A percentile compares a stretch with the other conserved stretches of the same genome.
Conservation (phyloP, 2,113 vertebrate species). For the Myotis yumanensis region DNA sequence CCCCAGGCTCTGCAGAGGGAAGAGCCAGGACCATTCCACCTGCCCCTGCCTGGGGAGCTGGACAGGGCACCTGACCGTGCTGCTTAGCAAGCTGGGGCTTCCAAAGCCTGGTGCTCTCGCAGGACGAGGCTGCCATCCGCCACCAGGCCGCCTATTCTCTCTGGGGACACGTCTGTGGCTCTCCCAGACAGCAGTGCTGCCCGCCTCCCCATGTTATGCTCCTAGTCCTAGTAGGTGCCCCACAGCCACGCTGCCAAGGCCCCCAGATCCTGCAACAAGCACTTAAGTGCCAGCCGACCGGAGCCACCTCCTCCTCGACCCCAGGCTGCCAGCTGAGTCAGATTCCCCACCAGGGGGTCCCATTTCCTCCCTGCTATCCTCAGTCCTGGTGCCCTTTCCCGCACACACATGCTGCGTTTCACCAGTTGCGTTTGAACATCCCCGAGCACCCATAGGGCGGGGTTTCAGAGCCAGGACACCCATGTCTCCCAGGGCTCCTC, state of each 20-base stretch:
- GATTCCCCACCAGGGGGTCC: accelerated
- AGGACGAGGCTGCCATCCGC: neutral
- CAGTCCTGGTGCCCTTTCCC: neutral
- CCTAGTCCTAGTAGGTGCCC: neutral
- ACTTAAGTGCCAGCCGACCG: too few relatives aligned
- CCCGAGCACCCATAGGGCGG: neutral
- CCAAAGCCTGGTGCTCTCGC: neutral
- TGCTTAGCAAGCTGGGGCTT: neutral
- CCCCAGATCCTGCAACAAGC: neutral
- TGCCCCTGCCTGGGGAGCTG: neutral
- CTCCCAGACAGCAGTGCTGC: neutral
- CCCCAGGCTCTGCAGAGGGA: neutral
- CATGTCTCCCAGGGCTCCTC: neutral
- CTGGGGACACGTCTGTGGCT: neutral
- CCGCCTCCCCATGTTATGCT: neutral
- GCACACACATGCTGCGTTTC: neutral
- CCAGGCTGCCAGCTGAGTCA: neutral
- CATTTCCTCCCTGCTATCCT: neutral
- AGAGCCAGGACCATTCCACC: neutral
- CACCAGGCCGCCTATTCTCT: too few relatives aligned
- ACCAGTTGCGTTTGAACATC: neutral
- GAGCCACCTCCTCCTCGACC: neutral
- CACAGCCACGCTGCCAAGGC: neutral
- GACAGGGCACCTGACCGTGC: neutral
- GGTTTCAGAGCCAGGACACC: neutral